Evolutionary conservation across 2,888 invertebrate genomes (phyloP), one percentile per base, ranked within the genome.

Genomic region (Alloscopus bannaensis): DNA sequence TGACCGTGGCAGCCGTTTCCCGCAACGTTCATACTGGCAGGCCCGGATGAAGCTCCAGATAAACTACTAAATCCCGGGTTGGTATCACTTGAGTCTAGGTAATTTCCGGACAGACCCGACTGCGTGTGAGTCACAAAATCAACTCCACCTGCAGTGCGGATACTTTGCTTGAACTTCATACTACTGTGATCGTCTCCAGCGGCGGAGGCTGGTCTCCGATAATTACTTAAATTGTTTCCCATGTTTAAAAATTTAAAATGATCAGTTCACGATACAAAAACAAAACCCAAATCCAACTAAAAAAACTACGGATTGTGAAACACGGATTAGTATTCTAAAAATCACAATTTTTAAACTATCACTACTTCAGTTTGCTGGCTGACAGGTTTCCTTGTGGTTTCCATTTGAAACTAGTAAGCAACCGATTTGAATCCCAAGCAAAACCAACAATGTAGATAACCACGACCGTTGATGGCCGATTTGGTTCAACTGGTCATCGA

Each of bases 181-280:
- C 59, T 72, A 29, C 77, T 65, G 16, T 75, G 71, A 66, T 80
- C 80, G 36, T 83, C 83, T 24, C 77, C 82, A 69, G 65, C 77
- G 50, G 62, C 52, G 52, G 79, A 76, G 47, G 78, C 42, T 55
- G 76, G 71, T 62, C 80, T 72, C 31, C 83, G 71, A 22, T 82
- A 81, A 52, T 80, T 83, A 52, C 84, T 84, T n/a, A 82, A 69
- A 73, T 77, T 81, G 65, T 83, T 84, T 52, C 84, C 84, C 84
- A 84, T 84, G 62, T 52, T 52, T 20, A 22, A 3, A 36, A 13
- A n/a, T n/a, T 36, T 36, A 8, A 36, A 36, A 8, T 36, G 36
- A 29, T 24, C 26, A 57, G 28, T n/a, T 24, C 52, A 11, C 50
- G 18, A 50, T 16, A 50, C 6, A 50, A 50, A n/a, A 11, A 50